These are phyloP conservation scores for Ischnus inquisitorius DNA, from an alignment of 2,888 invertebrate species.

Conservation along the genomic window DNA sequence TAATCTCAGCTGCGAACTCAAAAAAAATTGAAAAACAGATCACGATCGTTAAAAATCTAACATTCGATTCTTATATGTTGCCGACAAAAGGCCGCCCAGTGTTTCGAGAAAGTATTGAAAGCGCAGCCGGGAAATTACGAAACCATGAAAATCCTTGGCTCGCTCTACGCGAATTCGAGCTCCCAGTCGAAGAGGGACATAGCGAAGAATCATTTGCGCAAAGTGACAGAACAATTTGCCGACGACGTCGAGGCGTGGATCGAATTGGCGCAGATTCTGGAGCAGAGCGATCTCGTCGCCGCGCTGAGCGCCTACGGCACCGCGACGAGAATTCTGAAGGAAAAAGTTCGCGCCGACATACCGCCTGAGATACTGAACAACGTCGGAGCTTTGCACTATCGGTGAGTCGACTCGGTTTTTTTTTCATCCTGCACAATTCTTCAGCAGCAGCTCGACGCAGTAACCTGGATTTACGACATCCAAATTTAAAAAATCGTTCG, in stretches of 20 bases:
- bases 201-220: slow-evolving; percentile 97
- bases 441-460: too few species aligned
- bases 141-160: slow-evolving; percentile 99
- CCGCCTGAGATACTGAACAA: slow-evolving; percentile 99
- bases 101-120: slow-evolving; percentile 99
- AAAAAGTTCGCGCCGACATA: slow-evolving; percentile 97
- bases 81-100: slow-evolving; percentile 93
- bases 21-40: background rate
- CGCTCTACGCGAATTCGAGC: slow-evolving; percentile 96
- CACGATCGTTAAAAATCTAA: background rate
- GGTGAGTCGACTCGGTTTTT: slow-evolving; percentile 81
- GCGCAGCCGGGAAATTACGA: slow-evolving; percentile 99
- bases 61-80: background rate
- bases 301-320: slow-evolving; percentile 97
- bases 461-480: too few species aligned
- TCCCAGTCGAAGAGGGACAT: slow-evolving; percentile 97
- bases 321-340: slow-evolving; percentile 96
- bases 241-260: slow-evolving; percentile 99
- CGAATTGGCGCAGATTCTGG: slow-evolving; percentile 98
- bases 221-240: slow-evolving; percentile 98
- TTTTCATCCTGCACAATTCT: background rate
- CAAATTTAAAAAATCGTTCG: background rate
- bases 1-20: too few species aligned
- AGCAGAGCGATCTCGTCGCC: slow-evolving; percentile 94
- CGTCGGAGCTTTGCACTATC: slow-evolving; percentile 96